phyloP scores from a whole-genome alignment of 2,113 vertebrate species.

The Laterallus jamaicensis region DNA sequence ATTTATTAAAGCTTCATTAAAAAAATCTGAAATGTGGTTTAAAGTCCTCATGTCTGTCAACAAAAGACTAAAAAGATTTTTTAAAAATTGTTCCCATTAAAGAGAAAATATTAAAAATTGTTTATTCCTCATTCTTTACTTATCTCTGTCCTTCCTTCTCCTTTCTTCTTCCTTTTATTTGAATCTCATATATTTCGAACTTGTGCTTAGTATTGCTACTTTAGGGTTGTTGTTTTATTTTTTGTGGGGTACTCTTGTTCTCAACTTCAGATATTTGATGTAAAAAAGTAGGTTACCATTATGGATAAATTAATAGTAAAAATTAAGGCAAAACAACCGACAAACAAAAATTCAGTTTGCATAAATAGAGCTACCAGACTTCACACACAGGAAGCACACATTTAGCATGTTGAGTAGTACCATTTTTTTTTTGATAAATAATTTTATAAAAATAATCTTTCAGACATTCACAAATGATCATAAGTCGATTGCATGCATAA shows the following conservation, averaged over 20 bases:
- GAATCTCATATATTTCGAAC: background rate
- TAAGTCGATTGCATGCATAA: background rate
- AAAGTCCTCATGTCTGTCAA: background rate
- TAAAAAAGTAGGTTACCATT: background rate
- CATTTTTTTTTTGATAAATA: background rate
- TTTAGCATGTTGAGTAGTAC: background rate
- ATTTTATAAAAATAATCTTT: background rate
- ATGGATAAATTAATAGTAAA: background rate
- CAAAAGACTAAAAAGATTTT: background rate
- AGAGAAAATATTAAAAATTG: constrained; percentile 23
- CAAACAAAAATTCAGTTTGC: background rate
- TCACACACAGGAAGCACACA: background rate
- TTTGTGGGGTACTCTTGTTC: background rate
- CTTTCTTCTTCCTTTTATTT: constrained; percentile 6
- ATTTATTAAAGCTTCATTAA: background rate
- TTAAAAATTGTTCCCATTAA: background rate
- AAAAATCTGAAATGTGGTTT: background rate
- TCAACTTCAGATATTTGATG: background rate
- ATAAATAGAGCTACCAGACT: background rate
- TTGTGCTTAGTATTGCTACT: background rate
- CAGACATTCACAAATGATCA: background rate
- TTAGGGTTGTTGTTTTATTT: background rate
- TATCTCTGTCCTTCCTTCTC: background rate
- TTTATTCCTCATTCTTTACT: background rate
- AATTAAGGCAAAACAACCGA: background rate